These are phyloP conservation scores for Naja naja DNA, from an alignment of 2,113 vertebrate genomes.

Conservation along the genomic window DNA sequence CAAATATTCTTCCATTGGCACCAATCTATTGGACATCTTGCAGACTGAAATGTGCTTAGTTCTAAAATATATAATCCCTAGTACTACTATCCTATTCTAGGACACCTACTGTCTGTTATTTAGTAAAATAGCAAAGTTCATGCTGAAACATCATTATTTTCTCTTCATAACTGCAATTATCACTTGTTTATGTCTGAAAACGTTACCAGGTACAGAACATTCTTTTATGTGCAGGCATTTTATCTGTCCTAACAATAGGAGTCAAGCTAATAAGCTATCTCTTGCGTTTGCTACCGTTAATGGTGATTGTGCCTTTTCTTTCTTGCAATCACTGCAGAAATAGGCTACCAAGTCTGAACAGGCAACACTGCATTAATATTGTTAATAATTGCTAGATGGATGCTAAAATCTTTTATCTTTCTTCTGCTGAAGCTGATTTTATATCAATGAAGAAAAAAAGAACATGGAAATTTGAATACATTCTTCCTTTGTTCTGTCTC, in stretches of 20 bases:
- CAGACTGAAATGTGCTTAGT: not conserved
- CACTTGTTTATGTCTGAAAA: slow-evolving; percentile 3
- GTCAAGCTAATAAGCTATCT: not conserved
- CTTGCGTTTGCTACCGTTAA: not conserved
- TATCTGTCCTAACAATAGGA: not conserved
- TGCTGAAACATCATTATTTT: not conserved
- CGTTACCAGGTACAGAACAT: not conserved
- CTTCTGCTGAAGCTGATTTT: not conserved
- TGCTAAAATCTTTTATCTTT: not conserved
- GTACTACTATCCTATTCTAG: not conserved
- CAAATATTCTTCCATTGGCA: not conserved
- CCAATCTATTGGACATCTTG: not conserved
- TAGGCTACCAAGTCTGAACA: not conserved
- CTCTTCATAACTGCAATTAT: not conserved
- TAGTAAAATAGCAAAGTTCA: not conserved
- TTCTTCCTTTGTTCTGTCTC: slow-evolving; percentile 10
- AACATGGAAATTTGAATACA: not conserved
- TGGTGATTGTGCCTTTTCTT: not conserved
- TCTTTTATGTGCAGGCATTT: not conserved
- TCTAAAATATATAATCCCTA: not conserved
- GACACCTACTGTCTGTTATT: not conserved
- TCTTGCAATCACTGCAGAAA: not conserved
- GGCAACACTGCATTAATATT: not conserved
- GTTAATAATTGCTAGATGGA: not conserved
- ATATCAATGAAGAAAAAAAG: not conserved